A percentile compares a stretch with the other conserved stretches of the same genome.
Conservation (phyloP, 2,888 invertebrate species). For the Himalopsyche tibetana region DNA sequence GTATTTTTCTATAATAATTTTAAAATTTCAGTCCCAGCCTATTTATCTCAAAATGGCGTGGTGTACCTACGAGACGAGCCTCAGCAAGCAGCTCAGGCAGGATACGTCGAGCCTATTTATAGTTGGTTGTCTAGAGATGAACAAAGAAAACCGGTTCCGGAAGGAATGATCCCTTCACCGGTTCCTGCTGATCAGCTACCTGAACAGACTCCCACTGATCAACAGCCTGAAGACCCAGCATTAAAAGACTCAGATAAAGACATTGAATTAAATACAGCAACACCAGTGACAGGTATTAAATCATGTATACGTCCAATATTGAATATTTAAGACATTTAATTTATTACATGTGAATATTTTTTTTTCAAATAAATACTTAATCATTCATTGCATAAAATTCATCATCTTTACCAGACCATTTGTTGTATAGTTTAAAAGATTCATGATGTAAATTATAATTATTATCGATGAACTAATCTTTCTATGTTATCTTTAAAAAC, state of each 20-base stretch:
- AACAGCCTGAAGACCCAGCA: slow-evolving; percentile 27
- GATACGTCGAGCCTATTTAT: slow-evolving; percentile 49
- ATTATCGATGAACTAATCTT: too few relatives aligned
- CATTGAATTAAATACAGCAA: neutral
- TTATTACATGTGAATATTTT: too few relatives aligned
- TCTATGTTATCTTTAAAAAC: too few relatives aligned
- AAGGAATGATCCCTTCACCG: slow-evolving; percentile 27
- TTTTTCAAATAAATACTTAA: too few relatives aligned
- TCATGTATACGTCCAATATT: neutral
- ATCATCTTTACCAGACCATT: too few relatives aligned
- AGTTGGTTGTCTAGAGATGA: slow-evolving; percentile 40
- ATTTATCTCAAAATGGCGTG: slow-evolving; percentile 48
- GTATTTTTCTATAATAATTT: too few relatives aligned
- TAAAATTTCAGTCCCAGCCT: slow-evolving; percentile 45
- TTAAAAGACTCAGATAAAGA: neutral
- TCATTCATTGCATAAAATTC: too few relatives aligned
- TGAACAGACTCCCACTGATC: neutral
- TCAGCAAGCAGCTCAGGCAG: slow-evolving; percentile 26
- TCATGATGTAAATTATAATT: too few relatives aligned
- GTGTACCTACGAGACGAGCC: slow-evolving; percentile 45
- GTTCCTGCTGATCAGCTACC: neutral
- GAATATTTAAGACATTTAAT: too few relatives aligned
- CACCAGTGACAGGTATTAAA: neutral
- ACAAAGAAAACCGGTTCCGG: slow-evolving; percentile 49
- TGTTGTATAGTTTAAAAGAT: too few relatives aligned